phyloP scores from a whole-genome alignment of 2,888 invertebrate genomes.

The Agrochola lota region DNA sequence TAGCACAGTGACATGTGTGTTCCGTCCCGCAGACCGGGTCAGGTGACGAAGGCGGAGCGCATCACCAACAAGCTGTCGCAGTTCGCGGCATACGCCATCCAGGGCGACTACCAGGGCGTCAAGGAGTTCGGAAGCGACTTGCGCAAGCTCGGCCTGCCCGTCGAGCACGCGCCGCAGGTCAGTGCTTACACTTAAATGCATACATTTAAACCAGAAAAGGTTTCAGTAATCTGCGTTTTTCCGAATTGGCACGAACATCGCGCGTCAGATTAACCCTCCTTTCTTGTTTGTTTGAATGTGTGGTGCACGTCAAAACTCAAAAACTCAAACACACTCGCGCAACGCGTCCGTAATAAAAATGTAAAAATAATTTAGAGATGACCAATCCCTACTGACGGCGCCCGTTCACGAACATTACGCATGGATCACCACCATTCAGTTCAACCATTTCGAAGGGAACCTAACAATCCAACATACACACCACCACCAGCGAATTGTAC shows the following conservation, averaged over 20 bases:
- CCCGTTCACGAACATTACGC: too few species aligned
- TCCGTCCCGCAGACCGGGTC: constrained; percentile 93
- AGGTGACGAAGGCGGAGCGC: constrained; percentile 97
- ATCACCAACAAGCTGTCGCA: constrained; percentile 97
- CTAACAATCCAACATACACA: too few species aligned
- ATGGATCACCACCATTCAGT: too few species aligned
- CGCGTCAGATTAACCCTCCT: neutral
- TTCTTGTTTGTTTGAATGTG: too few species aligned
- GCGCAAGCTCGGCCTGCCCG: constrained; percentile 97
- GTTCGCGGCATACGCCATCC: constrained; percentile 98
- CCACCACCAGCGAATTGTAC: too few species aligned
- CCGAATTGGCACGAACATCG: neutral
- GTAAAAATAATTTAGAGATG: too few species aligned
- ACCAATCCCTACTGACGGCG: too few species aligned
- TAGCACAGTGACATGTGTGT: neutral
- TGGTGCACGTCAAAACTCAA: too few species aligned
- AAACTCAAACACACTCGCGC: too few species aligned
- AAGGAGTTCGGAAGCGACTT: constrained; percentile 98
- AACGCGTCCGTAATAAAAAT: too few species aligned
- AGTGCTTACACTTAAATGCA: neutral
- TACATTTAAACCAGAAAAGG: neutral
- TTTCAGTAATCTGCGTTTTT: neutral
- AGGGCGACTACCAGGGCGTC: constrained; percentile 97
- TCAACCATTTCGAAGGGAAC: too few species aligned
- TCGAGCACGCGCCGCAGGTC: constrained; percentile 98